Evolutionary conservation across 2,888 invertebrate genomes (phyloP).

Genomic region (Caenorhabditis angaria): DNA sequence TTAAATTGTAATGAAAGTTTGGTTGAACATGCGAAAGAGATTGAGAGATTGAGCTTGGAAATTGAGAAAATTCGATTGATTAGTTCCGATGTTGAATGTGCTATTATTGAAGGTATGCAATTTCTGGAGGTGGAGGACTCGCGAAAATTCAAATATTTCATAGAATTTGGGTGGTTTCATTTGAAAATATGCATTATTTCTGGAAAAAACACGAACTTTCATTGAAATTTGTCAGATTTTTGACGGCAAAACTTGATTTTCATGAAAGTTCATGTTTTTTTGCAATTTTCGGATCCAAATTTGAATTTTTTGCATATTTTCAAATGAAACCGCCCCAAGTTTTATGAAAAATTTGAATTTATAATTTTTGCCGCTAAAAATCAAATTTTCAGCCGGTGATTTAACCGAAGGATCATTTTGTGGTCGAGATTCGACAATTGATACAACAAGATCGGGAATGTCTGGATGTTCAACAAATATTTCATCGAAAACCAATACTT

Average conservation of each 20-base stretch:
- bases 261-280: too few species aligned
- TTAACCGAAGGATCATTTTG: constrained; percentile 27
- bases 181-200: too few species aligned
- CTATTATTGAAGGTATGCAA: constrained; percentile 18
- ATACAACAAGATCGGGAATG: constrained; percentile 30
- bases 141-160: too few species aligned
- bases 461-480: constrained; percentile 29
- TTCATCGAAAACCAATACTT: constrained; percentile 16
- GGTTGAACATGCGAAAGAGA: constrained; percentile 89
- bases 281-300: too few species aligned
- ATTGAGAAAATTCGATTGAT: constrained; percentile 37
- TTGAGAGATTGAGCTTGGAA: constrained; percentile 81
- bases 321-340: neutral
- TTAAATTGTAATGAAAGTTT: constrained; percentile 93
- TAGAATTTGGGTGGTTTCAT: too few species aligned
- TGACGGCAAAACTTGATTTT: too few species aligned
- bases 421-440: constrained; percentile 30
- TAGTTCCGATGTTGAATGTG: constrained; percentile 34
- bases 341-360: too few species aligned
- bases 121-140: neutral
- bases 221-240: too few species aligned
- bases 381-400: neutral
- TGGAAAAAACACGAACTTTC: too few species aligned
- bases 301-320: neutral
- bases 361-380: too few species aligned